Conservation (phyloP, 1,140 invertebrate species). For the Heliothis virescens region DNA sequence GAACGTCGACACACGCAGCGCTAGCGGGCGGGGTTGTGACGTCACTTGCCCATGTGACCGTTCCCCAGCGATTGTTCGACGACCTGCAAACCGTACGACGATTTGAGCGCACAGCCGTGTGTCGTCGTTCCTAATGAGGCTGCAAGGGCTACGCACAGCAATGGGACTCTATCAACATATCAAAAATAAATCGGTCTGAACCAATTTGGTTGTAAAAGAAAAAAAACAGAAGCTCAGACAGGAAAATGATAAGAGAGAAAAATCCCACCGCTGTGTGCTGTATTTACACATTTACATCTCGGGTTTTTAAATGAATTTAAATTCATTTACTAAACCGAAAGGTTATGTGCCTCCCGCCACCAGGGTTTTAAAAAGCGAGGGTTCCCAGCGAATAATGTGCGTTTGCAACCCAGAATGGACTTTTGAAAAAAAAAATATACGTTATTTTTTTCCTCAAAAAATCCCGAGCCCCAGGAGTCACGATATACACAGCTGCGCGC, state of each 20-base stretch:
- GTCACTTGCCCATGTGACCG: slow-evolving; percentile 78
- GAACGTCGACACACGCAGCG: slow-evolving; percentile 84
- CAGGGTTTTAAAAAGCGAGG: slow-evolving; percentile 73
- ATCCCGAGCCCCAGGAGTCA: slow-evolving; percentile 77
- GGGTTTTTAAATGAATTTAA: slow-evolving; percentile 8
- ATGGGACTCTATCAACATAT: slow-evolving; percentile 14
- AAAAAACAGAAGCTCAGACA: background rate
- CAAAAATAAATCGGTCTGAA: background rate
- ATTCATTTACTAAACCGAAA: slow-evolving; percentile 55
- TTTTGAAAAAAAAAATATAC: slow-evolving; percentile 53
- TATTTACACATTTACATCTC: slow-evolving; percentile 56
- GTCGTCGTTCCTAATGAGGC: slow-evolving; percentile 84
- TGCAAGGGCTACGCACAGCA: slow-evolving; percentile 57
- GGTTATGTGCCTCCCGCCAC: slow-evolving; percentile 74
- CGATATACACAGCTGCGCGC: slow-evolving; percentile 83
- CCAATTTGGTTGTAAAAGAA: slow-evolving; percentile 14
- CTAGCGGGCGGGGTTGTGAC: slow-evolving; percentile 60
- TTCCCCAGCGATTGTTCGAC: slow-evolving; percentile 74
- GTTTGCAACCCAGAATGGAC: slow-evolving; percentile 62
- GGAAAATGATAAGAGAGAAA: background rate
- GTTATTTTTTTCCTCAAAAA: slow-evolving; percentile 63
- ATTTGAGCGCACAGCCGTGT: slow-evolving; percentile 79
- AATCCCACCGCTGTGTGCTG: slow-evolving; percentile 48
- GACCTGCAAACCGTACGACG: slow-evolving; percentile 81
- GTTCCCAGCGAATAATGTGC: slow-evolving; percentile 64